phyloP scores from a whole-genome alignment of 2,888 invertebrate genomes.

The Ochropleura plecta region DNA sequence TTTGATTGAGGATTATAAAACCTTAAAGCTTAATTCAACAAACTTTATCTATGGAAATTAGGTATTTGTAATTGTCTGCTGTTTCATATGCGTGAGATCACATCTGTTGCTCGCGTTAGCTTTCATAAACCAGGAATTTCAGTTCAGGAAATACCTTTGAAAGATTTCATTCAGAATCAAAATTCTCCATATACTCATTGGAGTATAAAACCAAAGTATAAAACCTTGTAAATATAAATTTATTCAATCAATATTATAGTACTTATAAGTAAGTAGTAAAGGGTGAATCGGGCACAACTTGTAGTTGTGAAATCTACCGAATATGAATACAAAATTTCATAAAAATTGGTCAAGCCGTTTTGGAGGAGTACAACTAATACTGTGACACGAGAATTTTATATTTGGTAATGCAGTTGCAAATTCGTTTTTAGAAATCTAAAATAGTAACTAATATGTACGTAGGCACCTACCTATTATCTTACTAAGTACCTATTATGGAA shows the following conservation, averaged over 20 bases:
- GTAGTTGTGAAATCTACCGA: no score
- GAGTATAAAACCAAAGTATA: no score
- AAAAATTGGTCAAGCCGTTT: no score
- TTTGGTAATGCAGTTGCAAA: no score
- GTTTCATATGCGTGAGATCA: neutral
- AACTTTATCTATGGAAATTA: neutral
- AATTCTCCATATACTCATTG: neutral
- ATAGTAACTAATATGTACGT: neutral
- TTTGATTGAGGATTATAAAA: neutral
- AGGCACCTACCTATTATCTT: neutral
- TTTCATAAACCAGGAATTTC: conserved; percentile 1
- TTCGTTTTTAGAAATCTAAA: neutral
- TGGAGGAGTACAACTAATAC: no score
- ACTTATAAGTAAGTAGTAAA: no score
- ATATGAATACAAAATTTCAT: no score
- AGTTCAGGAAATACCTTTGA: neutral
- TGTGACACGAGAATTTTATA: no score
- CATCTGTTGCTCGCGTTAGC: neutral
- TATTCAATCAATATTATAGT: no score
- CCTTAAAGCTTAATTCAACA: neutral
- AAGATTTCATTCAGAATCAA: neutral
- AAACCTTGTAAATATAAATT: no score
- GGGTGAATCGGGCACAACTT: no score
- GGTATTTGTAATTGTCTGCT: neutral
- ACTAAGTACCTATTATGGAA: neutral